Percentiles rank a stretch among this genome's conserved stretches.
Conservation (phyloP, 2,797 vertebrate genomes). For the Emys orbicularis region DNA sequence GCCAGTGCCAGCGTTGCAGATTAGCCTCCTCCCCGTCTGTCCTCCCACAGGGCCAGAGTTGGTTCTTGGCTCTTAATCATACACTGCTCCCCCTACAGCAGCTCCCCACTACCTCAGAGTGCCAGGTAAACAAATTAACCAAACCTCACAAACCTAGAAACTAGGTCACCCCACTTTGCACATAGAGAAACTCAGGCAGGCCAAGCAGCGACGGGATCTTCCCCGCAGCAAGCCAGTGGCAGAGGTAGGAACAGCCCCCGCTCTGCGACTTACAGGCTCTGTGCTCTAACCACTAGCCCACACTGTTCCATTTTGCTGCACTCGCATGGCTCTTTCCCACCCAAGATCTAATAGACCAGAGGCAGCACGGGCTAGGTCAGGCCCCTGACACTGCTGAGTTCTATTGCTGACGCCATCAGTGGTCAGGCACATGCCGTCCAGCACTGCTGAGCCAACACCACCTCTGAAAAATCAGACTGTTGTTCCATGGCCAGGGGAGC, state of each 20-base stretch:
- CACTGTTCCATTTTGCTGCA: not conserved
- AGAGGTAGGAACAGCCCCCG: not conserved
- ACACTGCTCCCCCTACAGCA: not conserved
- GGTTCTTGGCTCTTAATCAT: not conserved
- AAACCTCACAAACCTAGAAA: not conserved
- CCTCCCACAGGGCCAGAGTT: not conserved
- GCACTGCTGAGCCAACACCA: not conserved
- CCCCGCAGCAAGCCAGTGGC: not conserved
- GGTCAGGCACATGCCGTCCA: no score
- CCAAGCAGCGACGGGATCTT: not conserved
- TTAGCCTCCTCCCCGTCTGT: not conserved
- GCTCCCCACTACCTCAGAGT: not conserved
- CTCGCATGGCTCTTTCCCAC: not conserved
- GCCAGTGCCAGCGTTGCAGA: not conserved
- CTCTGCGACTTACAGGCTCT: not conserved
- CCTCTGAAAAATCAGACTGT: not conserved
- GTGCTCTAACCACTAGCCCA: not conserved
- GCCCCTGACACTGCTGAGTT: not conserved
- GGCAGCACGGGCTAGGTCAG: not conserved
- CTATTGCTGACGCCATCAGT: not conserved
- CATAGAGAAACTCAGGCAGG: not conserved
- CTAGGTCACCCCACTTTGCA: not conserved
- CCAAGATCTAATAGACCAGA: not conserved
- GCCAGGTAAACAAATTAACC: not conserved
- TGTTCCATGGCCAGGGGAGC: not conserved